Evolutionary conservation across 2,888 invertebrate genomes (phyloP), one percentile per base, ranked within the genome.

Genomic region (Gortyna flavago): DNA sequence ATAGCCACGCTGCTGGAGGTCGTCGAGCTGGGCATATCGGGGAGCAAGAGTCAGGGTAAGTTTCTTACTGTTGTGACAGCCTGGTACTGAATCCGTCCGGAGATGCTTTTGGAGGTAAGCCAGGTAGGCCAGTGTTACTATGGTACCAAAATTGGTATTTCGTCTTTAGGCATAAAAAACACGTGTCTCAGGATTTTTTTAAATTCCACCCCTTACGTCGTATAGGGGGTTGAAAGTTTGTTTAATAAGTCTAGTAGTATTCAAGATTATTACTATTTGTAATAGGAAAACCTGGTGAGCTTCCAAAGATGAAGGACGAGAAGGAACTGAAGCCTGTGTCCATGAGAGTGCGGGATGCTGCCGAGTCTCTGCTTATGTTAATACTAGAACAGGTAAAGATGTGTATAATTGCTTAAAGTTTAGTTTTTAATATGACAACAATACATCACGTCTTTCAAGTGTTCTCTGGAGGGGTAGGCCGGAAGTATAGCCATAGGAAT

Each of bases 321-420:
- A 99, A 99, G 92, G 99, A 99, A 94, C 93, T 99, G 80, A 99
- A 99, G 92, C 99, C 99, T 0, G 99, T 99, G 0, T 99, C 99
- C 0, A 99, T 99, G 98, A 97, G 99, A 87, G 99, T 99, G 0
- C 97, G 99, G 79, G 99, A 99, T 95, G 99, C 99, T 0, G 99
- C 99, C 0, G 99, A 99, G 94, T 98, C 98, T 84, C 96, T 99
- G 61, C 97, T 99, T 11, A 99, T 99, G 87, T 97, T 98, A 80
- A 98, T 99, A 87, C 97, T 99, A 80, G 99, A 99, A 94, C 99
- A 99, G 97, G 98, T 98, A 91, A 69, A 35, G 2, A 41, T 29
- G 48, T 48, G 38, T 48, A 3, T 5, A 25, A 57, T 57, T n/a
- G 25, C 16, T 54, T 32, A 35, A 25, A 35, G 6, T 35, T 18